A percentile compares a stretch with the other conserved stretches of the same genome.
Conservation (phyloP, 2,888 invertebrate species). For the Cordilura impudica region DNA sequence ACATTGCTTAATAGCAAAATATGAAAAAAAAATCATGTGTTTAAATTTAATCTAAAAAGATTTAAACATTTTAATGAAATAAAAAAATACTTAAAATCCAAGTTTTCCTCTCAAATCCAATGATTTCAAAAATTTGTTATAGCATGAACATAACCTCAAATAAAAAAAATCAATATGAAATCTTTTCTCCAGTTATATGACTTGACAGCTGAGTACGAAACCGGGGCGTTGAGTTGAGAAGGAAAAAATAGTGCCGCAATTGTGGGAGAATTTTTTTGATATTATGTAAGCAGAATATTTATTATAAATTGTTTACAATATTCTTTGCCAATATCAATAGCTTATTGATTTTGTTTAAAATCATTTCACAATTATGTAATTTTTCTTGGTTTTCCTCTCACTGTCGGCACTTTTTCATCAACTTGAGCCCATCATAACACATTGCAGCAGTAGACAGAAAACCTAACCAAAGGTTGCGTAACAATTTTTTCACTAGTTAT, state of each 20-base stretch:
- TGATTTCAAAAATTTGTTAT: background rate
- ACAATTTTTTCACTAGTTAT: slow-evolving; percentile 14
- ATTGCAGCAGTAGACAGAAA: background rate
- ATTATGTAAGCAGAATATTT: slow-evolving; percentile 46
- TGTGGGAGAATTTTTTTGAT: background rate
- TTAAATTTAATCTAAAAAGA: background rate
- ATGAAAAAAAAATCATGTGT: background rate
- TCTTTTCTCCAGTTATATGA: slow-evolving; percentile 15
- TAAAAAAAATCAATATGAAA: slow-evolving; percentile 61
- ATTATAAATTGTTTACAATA: slow-evolving; percentile 22
- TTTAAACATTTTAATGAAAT: background rate
- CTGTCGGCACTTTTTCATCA: background rate
- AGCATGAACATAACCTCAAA: slow-evolving; percentile 70
- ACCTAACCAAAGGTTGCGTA: slow-evolving; percentile 59
- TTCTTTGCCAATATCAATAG: background rate
- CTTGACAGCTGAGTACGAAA: slow-evolving; percentile 24
- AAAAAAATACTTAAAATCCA: background rate
- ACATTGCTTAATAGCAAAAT: slow-evolving; percentile 9
- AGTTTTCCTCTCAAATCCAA: background rate
- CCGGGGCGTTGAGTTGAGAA: background rate
- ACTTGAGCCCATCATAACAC: slow-evolving; percentile 15
- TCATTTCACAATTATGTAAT: slow-evolving; percentile 39
- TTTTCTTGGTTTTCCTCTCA: slow-evolving; percentile 3
- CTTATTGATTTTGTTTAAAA: background rate
- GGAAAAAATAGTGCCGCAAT: slow-evolving; percentile 32